Base-by-base conservation (phyloP, 2,797 vertebrate species). In the Nyctalus aviator region DNA sequence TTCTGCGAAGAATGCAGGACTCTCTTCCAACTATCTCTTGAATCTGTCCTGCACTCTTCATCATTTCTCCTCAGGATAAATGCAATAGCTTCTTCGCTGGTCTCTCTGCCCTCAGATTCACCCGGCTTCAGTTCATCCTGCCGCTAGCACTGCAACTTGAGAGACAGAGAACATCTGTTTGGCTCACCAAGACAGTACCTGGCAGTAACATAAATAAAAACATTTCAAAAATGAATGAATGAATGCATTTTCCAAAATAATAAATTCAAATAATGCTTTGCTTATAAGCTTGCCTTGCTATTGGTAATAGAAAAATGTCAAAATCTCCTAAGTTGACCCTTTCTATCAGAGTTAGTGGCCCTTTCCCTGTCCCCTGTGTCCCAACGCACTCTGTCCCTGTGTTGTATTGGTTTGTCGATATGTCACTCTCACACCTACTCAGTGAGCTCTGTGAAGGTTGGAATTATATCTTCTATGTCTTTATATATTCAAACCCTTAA, bases 221-320 rank as follows among this genome's bases (percentile, higher is more conserved):
- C 12, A 27, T n/a, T 64, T 20, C 4, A 14, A 81, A 82, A 76
- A 73, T 21, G 35, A 92, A 62, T 64, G 37, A 94, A 59, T 83
- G 1, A 50, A 76, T 48, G 46, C 10, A 53, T 72, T 93, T 94
- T 84, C 48, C 44, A 87, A 96, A 89, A 41, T 77, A 88, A 20
- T 18, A 81, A 84, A 89, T 72, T 79, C 21, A 68, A 79, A 82
- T 30, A 50, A 57, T 73, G 3, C 62, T 81, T 35, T 77, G 46
- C 35, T 68, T 66, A 27, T 66, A 59, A 32, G 20, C 4, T n/a
- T 71, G 14, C 37, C 14, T 50, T 46, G 23, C 18, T 87, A 14
- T 76, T 53, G 12, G 11, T 68, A 37, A 41, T 9, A 77, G 25
- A 50, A 84, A 87, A 84, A 57, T 66, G 20, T 92, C 69, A 57